phyloP scores from a whole-genome alignment of 2,888 invertebrate species.

The Lasioglossum zephyrum region DNA sequence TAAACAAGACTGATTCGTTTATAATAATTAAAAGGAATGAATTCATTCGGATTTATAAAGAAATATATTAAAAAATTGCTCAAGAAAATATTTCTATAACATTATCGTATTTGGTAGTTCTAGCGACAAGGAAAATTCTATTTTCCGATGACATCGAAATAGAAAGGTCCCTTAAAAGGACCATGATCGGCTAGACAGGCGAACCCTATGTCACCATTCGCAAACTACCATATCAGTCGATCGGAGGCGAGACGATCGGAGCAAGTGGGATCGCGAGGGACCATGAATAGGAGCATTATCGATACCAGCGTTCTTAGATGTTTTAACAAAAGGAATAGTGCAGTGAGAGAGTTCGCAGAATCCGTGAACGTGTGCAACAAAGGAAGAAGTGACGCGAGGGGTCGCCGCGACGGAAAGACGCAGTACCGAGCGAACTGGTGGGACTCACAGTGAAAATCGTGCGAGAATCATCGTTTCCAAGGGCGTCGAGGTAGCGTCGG shows the following conservation, averaged over 20 bases:
- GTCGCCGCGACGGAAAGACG: slow-evolving; percentile 11
- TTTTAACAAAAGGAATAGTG: background rate
- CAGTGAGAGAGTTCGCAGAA: background rate
- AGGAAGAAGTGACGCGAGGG: background rate
- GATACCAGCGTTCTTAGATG: background rate
- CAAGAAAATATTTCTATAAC: background rate
- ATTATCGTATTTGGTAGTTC: background rate
- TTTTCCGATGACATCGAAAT: background rate
- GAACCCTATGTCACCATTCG: background rate
- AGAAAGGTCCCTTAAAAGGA: background rate
- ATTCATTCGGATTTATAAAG: no score
- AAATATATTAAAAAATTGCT: no score
- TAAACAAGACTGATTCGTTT: no score
- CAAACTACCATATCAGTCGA: background rate
- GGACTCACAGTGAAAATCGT: slow-evolving; percentile 79
- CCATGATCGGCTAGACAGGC: no score
- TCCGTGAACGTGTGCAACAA: slow-evolving; percentile 1
- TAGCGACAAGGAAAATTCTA: background rate
- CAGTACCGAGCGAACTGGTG: slow-evolving; percentile 22
- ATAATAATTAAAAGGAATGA: no score
- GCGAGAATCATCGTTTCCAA: slow-evolving; percentile 78
- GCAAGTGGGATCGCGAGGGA: background rate
- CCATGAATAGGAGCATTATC: background rate
- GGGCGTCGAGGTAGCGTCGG: slow-evolving; percentile 51
- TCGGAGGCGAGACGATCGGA: background rate